A percentile compares a stretch with the other conserved stretches of the same genome.
phyloP scores from a whole-genome alignment of 2,113 vertebrate species.

The Leptosomus discolor region DNA sequence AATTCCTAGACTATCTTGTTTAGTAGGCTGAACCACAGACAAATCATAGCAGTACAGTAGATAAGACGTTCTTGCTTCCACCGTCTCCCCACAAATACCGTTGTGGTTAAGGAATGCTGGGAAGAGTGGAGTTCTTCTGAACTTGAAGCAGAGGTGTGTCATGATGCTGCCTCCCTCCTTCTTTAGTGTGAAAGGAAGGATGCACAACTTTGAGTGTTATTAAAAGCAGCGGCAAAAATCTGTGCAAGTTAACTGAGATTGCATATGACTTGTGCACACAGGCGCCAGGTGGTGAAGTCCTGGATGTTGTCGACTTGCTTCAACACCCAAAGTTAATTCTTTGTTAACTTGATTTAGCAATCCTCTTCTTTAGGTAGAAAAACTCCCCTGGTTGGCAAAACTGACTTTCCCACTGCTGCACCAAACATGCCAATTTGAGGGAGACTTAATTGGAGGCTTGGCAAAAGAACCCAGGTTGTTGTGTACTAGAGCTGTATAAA shows the following conservation, averaged over 20 bases:
- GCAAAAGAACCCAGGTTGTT: not conserved
- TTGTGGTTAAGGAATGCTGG: not conserved
- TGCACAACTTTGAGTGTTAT: not conserved
- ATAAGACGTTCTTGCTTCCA: not conserved
- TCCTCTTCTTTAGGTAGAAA: not conserved
- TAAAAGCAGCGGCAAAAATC: not conserved
- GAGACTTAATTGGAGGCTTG: not conserved
- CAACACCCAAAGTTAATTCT: not conserved
- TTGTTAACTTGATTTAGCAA: not conserved
- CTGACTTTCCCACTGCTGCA: not conserved
- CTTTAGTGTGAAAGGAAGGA: not conserved
- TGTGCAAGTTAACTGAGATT: not conserved
- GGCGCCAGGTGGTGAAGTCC: not conserved
- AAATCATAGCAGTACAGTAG: not conserved
- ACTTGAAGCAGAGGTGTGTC: not conserved
- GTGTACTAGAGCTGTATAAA: not conserved
- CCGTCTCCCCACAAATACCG: not conserved
- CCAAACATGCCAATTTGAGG: not conserved
- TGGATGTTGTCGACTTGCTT: not conserved
- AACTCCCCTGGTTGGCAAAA: not conserved
- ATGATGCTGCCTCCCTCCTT: not conserved
- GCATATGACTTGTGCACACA: fast-evolving
- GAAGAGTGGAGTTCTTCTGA: not conserved
- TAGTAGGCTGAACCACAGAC: not conserved
- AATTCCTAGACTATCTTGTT: not conserved